Conservation (phyloP, 2,113 vertebrate species). For the Indicator indicator region DNA sequence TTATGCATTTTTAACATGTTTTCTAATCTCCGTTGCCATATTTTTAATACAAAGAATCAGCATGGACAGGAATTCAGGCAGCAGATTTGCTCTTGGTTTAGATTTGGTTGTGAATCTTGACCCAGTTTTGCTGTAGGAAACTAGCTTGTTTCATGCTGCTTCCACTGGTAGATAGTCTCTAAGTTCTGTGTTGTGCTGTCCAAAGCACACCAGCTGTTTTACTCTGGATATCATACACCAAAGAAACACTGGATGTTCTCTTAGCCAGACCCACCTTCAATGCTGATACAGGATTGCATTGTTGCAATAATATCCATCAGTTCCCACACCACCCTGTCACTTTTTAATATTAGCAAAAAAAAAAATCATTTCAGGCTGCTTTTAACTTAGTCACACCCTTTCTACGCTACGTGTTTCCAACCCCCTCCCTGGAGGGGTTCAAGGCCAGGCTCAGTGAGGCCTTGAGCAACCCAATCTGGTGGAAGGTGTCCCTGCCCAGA, state of each 20-base stretch:
- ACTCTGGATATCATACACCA: slow-evolving; percentile 63
- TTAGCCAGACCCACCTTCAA: not conserved
- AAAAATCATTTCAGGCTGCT: not conserved
- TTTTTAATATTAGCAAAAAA: not conserved
- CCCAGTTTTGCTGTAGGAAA: not conserved
- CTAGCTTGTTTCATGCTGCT: slow-evolving; percentile 12
- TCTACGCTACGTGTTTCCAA: not conserved
- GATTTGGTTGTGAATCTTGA: not conserved
- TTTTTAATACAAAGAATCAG: slow-evolving; percentile 60
- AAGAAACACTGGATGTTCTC: slow-evolving; percentile 67
- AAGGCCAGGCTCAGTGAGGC: no score
- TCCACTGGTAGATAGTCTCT: not conserved
- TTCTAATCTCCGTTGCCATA: slow-evolving; percentile 68
- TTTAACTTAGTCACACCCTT: not conserved
- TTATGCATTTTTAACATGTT: slow-evolving; percentile 51
- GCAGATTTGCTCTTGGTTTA: not conserved
- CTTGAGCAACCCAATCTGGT: no score
- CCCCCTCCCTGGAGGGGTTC: no score
- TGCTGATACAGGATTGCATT: not conserved
- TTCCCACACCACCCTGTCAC: not conserved
- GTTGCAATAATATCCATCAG: slow-evolving; percentile 17
- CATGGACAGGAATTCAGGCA: slow-evolving; percentile 3
- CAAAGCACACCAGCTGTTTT: slow-evolving; percentile 31
- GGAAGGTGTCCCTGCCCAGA: no score
- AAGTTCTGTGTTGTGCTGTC: slow-evolving; percentile 11